These are phyloP conservation scores for Melopsittacus undulatus DNA, from an alignment of 2,797 vertebrate genomes.

Conservation along the genomic window DNA sequence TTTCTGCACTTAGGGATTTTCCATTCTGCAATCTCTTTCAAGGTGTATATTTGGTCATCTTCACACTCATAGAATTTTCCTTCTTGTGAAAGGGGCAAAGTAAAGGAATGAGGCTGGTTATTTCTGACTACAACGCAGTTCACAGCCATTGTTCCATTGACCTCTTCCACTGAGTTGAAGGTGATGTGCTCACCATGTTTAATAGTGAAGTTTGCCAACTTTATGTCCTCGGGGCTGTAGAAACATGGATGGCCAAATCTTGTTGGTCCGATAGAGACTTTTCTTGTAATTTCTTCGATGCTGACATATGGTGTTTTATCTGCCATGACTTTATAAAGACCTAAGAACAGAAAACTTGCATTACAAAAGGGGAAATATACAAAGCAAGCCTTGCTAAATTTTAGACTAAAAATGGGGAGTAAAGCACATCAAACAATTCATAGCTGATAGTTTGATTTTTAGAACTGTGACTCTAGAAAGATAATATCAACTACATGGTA, in stretches of 20 bases:
- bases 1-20: slow-evolving; percentile 82
- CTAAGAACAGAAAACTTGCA: slow-evolving; percentile 66
- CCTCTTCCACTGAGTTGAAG: slow-evolving; percentile 73
- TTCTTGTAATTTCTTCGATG: slow-evolving; percentile 78
- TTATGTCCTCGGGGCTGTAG: slow-evolving; percentile 70
- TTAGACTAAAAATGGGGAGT: background rate
- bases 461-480: background rate
- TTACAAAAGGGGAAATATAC: background rate
- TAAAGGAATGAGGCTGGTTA: slow-evolving; percentile 68
- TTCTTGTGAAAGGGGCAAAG: slow-evolving; percentile 76
- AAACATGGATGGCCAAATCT: slow-evolving; percentile 78
- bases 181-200: slow-evolving; percentile 74
- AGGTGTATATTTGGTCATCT: slow-evolving; percentile 84
- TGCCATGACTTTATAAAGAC: slow-evolving; percentile 81
- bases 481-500: background rate
- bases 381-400: background rate
- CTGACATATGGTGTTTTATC: slow-evolving; percentile 81
- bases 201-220: slow-evolving; percentile 68
- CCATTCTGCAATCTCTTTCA: slow-evolving; percentile 84
- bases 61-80: slow-evolving; percentile 84
- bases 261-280: slow-evolving; percentile 75
- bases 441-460: background rate
- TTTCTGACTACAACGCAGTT: slow-evolving; percentile 73
- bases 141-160: slow-evolving; percentile 54
- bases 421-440: background rate